Evolutionary conservation across 2,797 vertebrate species (phyloP), one percentile per base, ranked within the genome.

Genomic region (Manis crassicaudata): DNA sequence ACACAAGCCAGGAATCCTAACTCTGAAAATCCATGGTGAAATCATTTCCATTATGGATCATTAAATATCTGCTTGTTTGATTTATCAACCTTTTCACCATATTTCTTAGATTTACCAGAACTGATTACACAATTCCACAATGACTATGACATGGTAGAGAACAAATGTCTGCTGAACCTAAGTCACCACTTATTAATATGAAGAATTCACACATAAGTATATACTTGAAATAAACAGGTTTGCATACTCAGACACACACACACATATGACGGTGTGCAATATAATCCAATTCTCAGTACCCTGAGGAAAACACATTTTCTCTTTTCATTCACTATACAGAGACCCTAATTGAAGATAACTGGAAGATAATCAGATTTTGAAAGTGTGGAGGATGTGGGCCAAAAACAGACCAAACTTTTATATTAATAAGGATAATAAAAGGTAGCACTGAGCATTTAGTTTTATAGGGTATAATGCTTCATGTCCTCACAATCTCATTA

Each of bases 71-170:
- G 17, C 40, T 72, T 87, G 88, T 94, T 75, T 29, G 46, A 65
- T 81, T n/a, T 65, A 77, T 35, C 50, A 76, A 18, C 21, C 16
- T 56, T 85, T 46, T 20, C 32, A 86, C 16, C 84, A 40, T 40
- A 76, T 56, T 90, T 43, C 70, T 87, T 81, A 76, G 54, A 75
- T 40, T 97, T 89, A 88, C 3, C 25, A 60, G 50, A 92, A 90
- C 21, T n/a, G 46, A 17, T 43, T 1, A 68, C 2, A 84, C 20
- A 70, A 76, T 46, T 65, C 35, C n/a, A 60, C 1, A 29, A 68
- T 58, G 18, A 46, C 25, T 73, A 75, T 12, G 4, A 62, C 68
- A 83, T 10, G n/a, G 60, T 0, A 73, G 52, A 81, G 89, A 77
- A 50, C 20, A 1, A 70, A 89, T 23, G 50, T 50, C n/a, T 88